Base-by-base conservation (phyloP, 1,140 invertebrate genomes). In the Chelonus insularis region DNA sequence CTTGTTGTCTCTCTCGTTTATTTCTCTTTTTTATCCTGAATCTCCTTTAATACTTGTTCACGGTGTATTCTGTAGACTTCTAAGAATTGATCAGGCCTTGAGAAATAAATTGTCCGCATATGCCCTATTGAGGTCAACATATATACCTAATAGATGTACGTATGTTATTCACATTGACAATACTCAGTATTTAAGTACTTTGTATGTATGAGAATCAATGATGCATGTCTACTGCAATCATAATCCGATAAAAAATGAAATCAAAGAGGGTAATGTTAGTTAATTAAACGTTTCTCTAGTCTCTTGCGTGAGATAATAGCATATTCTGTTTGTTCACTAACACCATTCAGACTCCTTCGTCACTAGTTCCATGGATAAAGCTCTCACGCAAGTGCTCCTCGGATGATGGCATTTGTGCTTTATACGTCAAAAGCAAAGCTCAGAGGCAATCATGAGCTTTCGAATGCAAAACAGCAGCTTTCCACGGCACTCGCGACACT, bases 361-460 rank as follows among this genome's bases (percentile, higher is more conserved):
- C 36, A 14, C 6, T 34, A 29, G 20, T 32, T 18, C 2, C n/a
- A n/a, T 5, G 11, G 29, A 37, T 55, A 37, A 37, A 37, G 21
- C 52, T 55, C 52, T 55, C 34, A 37, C 16, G 21, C 52, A 39
- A 37, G 52, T 55, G 34, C 52, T 55, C 52, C 11, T 55, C 34
- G 52, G 52, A 39, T 55, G 52, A 55, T 55, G 52, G 52, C 52
- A 34, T 29, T 37, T 18, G 12, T 39, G 52, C 20, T 18, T 29
- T 55, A n/a, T n/a, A 55, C 34, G 52, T 81, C 79, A 80, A 80
- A 80, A 80, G 79, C 78, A 79, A 78, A 79, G 74, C 80, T 82
- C 78, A 77, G 78, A 80, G 75, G 80, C 80, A 82, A 82, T 82
- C 77, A 82, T 78, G 78, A 80, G 80, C 80, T 82, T 82, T 82